Evolutionary conservation across 2,797 vertebrate species (phyloP).

Genomic region (Manis crassicaudata): DNA sequence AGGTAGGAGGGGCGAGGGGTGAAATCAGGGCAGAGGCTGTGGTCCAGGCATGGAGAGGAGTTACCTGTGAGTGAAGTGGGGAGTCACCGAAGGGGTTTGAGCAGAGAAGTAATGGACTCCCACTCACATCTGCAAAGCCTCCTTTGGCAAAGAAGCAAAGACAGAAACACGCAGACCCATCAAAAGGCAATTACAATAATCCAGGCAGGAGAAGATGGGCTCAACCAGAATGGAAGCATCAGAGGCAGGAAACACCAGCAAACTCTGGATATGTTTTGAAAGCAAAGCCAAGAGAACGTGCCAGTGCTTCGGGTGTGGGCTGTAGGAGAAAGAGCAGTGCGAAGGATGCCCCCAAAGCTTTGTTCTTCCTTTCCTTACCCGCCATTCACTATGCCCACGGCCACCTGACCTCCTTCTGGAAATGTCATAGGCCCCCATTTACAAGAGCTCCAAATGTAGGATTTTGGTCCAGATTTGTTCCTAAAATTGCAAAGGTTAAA

Average conservation of each 20-base stretch:
- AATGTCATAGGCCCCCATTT: not conserved
- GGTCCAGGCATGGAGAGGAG: not conserved
- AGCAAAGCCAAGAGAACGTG: not conserved
- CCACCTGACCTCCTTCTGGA: not conserved
- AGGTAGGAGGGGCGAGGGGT: too few relatives aligned
- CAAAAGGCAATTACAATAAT: not conserved
- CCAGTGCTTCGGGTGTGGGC: not conserved
- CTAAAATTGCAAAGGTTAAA: not conserved
- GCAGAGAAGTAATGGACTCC: not conserved
- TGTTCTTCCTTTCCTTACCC: not conserved
- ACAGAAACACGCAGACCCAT: not conserved
- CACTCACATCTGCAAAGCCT: not conserved
- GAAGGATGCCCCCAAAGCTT: not conserved
- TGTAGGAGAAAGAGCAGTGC: not conserved
- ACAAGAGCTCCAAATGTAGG: not conserved
- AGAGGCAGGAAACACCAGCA: rapidly evolving
- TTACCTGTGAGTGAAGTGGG: not conserved
- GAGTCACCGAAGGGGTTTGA: not conserved
- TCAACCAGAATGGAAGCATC: not conserved
- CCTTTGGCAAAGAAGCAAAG: not conserved
- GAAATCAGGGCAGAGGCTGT: not conserved
- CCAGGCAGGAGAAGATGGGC: not conserved
- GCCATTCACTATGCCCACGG: rapidly evolving
- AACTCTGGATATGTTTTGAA: not conserved
- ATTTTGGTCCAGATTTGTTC: not conserved